Percentiles rank a stretch among this genome's conserved stretches.
Conservation (phyloP, 2,113 vertebrate genomes). For the Istiophorus platypterus region DNA sequence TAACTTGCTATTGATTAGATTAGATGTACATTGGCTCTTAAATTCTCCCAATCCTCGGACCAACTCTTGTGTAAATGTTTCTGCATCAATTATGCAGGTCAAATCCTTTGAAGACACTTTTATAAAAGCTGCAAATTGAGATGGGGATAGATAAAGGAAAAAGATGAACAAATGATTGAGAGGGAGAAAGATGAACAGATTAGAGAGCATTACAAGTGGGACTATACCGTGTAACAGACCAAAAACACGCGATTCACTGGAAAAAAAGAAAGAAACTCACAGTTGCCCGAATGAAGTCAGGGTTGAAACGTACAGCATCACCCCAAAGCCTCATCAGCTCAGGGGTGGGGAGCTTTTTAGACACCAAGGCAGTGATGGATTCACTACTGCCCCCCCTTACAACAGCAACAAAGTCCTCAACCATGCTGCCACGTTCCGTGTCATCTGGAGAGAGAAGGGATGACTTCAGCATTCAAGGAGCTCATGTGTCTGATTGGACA, state of each 20-base stretch:
- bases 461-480: background rate
- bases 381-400: slow-evolving; percentile 90
- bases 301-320: slow-evolving; percentile 90
- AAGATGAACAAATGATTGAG: background rate
- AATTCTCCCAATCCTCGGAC: slow-evolving; percentile 5
- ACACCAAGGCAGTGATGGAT: slow-evolving; percentile 82
- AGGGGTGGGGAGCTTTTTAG: slow-evolving; percentile 85
- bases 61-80: background rate
- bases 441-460: slow-evolving; percentile 28
- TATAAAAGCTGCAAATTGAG: background rate
- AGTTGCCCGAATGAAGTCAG: slow-evolving; percentile 88
- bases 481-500: background rate
- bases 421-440: slow-evolving; percentile 54
- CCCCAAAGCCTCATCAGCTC: slow-evolving; percentile 92
- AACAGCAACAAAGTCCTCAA: slow-evolving; percentile 87
- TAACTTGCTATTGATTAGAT: slow-evolving; percentile 35
- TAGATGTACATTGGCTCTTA: slow-evolving; percentile 43
- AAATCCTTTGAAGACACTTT: background rate
- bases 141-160: background rate
- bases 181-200: background rate
- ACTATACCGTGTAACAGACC: background rate
- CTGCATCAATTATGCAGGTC: slow-evolving; percentile 7
- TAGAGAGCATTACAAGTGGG: background rate
- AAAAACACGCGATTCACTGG: background rate
- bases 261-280: slow-evolving; percentile 69